These are phyloP conservation scores for Mugil cephalus DNA, from an alignment of 2,113 vertebrate species.

Conservation along the genomic window DNA sequence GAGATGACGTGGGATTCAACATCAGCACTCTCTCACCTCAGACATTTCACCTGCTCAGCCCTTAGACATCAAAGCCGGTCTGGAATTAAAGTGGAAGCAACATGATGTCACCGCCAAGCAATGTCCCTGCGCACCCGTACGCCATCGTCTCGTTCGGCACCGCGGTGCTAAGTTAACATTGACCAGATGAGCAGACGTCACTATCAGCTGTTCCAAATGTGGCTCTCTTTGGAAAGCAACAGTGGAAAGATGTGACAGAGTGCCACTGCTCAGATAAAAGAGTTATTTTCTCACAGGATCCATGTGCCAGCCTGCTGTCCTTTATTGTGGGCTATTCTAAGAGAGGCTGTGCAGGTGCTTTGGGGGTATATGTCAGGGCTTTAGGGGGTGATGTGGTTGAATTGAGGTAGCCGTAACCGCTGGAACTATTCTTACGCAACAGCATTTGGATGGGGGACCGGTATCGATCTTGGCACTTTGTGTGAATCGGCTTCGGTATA, in stretches of 20 bases:
- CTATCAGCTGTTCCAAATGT: constrained; percentile 78
- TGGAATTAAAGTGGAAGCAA: constrained; percentile 49
- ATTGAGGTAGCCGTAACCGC: not conserved
- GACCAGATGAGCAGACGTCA: constrained; percentile 66
- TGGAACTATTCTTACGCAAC: constrained; percentile 24
- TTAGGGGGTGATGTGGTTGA: constrained; percentile 65
- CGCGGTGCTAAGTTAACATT: constrained; percentile 61
- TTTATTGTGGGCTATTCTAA: constrained; percentile 52
- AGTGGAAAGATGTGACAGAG: constrained; percentile 70
- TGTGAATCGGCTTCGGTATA: not conserved
- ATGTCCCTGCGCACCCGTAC: constrained; percentile 56
- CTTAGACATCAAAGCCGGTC: constrained; percentile 64
- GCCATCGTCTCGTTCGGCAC: constrained; percentile 60
- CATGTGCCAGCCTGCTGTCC: constrained; percentile 40
- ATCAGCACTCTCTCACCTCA: constrained; percentile 23
- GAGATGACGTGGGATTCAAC: constrained; percentile 5
- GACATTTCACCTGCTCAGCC: constrained; percentile 68
- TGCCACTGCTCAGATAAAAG: constrained; percentile 70
- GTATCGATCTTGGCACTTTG: not conserved
- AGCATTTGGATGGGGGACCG: constrained; percentile 30
- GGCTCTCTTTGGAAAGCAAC: constrained; percentile 72
- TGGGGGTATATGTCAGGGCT: constrained; percentile 39
- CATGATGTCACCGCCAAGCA: constrained; percentile 64
- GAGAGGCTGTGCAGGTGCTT: constrained; percentile 30
- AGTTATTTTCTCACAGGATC: constrained; percentile 70